Percentiles rank a stretch among this genome's conserved stretches.
Conservation (phyloP, 1,140 invertebrate genomes). For the Wiebesia pumilae region DNA sequence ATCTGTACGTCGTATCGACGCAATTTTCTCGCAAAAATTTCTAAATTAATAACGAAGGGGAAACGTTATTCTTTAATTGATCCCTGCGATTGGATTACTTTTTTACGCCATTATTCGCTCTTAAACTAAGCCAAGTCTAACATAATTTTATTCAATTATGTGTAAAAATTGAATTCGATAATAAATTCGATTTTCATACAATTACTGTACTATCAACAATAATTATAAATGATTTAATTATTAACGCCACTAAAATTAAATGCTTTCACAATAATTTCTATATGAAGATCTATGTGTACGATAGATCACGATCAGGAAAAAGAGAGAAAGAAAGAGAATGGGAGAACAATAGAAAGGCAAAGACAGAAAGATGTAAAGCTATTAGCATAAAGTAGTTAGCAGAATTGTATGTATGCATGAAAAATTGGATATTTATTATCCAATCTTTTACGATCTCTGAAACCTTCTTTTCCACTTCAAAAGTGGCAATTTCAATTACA, state of each 20-base stretch:
- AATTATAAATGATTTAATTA: too few species aligned
- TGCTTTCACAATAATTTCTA: not conserved
- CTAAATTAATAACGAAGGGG: not conserved
- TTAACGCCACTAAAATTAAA: not conserved
- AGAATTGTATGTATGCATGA: not conserved
- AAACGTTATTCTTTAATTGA: not conserved
- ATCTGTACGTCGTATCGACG: not conserved
- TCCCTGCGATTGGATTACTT: not conserved
- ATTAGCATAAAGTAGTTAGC: not conserved
- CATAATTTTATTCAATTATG: not conserved
- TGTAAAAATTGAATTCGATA: not conserved
- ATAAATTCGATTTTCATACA: not conserved
- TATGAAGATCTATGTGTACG: too few species aligned
- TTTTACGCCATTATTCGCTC: not conserved
- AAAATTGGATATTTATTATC: not conserved
- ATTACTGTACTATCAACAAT: too few species aligned
- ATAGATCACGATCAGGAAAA: not conserved
- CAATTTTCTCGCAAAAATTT: not conserved
- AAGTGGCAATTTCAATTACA: not conserved
- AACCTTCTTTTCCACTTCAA: too few species aligned
- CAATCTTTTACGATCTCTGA: not conserved
- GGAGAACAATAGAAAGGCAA: not conserved
- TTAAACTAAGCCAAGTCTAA: not conserved
- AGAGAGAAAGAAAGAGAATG: not conserved
- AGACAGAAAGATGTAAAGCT: not conserved